Evolutionary conservation across 1,140 invertebrate genomes (phyloP).

Genomic region (Drosophila sucinea): DNA sequence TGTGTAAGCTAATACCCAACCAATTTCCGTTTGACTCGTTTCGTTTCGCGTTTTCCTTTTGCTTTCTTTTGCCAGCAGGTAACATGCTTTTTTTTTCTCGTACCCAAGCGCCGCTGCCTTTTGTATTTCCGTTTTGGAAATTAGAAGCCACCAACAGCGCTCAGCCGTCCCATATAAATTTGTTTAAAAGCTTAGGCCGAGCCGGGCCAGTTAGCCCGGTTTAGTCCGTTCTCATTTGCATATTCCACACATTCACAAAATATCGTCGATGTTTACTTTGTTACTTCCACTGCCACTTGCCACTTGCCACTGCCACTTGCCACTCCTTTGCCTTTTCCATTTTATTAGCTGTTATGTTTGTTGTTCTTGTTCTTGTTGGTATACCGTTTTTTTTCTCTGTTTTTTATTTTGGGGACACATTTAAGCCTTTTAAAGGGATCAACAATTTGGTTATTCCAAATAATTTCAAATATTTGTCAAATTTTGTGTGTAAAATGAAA

Average conservation of each 20-base stretch:
- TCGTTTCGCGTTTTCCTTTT: conserved; percentile 40
- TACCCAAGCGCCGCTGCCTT: conserved; percentile 55
- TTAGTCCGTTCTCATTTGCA: conserved; percentile 61
- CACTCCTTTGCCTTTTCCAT: conserved; percentile 5
- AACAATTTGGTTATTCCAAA: conserved; percentile 5
- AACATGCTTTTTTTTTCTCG: conserved; percentile 15
- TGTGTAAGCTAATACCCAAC: conserved; percentile 74
- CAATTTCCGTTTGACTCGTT: conserved; percentile 71
- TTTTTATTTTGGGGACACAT: background rate
- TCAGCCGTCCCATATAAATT: conserved; percentile 58
- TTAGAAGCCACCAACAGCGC: conserved; percentile 53
- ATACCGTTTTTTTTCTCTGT: background rate
- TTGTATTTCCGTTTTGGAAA: conserved; percentile 79
- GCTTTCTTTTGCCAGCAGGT: background rate
- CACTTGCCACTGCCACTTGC: background rate
- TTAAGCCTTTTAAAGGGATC: conserved; percentile 11
- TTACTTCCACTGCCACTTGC: conserved; percentile 11
- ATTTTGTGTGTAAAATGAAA: conserved; percentile 34
- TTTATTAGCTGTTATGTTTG: conserved; percentile 21
- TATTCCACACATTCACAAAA: conserved; percentile 67
- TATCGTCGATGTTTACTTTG: conserved; percentile 45
- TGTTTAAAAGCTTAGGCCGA: conserved; percentile 70
- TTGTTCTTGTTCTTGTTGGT: background rate
- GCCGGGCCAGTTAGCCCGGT: conserved; percentile 1
- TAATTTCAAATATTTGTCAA: conserved; percentile 33